Conservation (phyloP, 2,113 vertebrate species). For the Mesembrinibis cayennensis region DNA sequence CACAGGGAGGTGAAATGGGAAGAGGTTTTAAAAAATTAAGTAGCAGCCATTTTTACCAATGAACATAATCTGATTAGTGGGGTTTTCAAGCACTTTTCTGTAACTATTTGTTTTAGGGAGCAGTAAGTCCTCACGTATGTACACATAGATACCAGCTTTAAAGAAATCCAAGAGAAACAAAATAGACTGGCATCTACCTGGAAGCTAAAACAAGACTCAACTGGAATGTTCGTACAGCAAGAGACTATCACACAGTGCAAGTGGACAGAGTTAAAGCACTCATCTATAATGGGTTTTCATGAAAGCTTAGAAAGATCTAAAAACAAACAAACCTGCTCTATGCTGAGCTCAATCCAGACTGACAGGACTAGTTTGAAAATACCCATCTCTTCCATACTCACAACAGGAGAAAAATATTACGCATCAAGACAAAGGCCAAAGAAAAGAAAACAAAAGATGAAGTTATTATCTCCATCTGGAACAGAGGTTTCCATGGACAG, state of each 20-base stretch:
- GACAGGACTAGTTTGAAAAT: neutral
- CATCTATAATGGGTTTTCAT: neutral
- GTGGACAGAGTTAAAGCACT: neutral
- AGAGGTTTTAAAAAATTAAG: neutral
- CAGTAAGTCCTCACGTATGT: neutral
- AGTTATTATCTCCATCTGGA: neutral
- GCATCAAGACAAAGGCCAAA: neutral
- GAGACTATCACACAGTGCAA: neutral
- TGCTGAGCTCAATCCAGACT: neutral
- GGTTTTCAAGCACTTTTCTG: neutral
- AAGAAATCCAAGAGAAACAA: neutral
- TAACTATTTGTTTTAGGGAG: neutral
- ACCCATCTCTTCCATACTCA: neutral
- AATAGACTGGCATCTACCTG: neutral
- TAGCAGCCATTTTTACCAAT: neutral
- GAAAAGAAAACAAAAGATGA: neutral
- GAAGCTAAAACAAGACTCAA: neutral
- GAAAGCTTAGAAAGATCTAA: neutral
- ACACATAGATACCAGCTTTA: neutral
- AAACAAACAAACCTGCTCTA: neutral
- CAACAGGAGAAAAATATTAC: neutral
- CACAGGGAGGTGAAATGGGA: neutral
- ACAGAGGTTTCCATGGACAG: neutral
- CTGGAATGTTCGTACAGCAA: conserved; percentile 4
- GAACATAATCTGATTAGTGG: neutral